phyloP scores from a whole-genome alignment of 2,888 invertebrate species.

The Ganaspis brasiliensis region DNA sequence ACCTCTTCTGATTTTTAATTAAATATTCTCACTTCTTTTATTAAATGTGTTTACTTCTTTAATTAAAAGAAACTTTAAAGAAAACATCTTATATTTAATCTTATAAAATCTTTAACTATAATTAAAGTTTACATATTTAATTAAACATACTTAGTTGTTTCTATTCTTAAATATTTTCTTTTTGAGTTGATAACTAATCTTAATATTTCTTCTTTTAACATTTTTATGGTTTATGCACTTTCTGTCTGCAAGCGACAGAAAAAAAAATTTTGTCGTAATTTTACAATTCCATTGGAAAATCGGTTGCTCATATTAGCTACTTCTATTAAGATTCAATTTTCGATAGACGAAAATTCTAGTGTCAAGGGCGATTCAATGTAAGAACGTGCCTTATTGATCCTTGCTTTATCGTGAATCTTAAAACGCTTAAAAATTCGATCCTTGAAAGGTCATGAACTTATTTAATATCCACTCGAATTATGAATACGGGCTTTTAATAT shows the following conservation, averaged over 20 bases:
- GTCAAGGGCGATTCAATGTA: conserved; percentile 67
- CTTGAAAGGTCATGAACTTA: background rate
- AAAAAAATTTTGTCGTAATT: conserved; percentile 17
- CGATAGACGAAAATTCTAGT: conserved; percentile 70
- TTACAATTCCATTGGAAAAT: conserved; percentile 17
- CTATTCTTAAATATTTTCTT: no score
- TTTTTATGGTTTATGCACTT: background rate
- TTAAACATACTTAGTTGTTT: no score
- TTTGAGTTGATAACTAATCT: no score
- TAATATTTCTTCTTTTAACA: background rate
- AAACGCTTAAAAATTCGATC: conserved; percentile 54
- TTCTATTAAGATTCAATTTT: conserved; percentile 75
- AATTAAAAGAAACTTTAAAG: no score
- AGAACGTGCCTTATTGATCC: conserved; percentile 73
- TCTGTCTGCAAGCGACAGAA: conserved; percentile 25
- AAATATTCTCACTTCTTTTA: no score
- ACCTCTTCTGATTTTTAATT: no score
- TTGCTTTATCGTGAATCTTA: conserved; percentile 69
- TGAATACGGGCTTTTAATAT: no score
- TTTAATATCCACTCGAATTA: background rate
- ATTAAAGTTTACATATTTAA: no score
- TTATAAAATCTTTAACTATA: no score
- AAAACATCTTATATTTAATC: no score
- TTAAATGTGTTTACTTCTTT: no score
- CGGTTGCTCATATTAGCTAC: conserved; percentile 56